Percentiles rank a stretch among this genome's conserved stretches.
phyloP scores from a whole-genome alignment of 2,113 vertebrate species.

The Artemisiospiza belli region DNA sequence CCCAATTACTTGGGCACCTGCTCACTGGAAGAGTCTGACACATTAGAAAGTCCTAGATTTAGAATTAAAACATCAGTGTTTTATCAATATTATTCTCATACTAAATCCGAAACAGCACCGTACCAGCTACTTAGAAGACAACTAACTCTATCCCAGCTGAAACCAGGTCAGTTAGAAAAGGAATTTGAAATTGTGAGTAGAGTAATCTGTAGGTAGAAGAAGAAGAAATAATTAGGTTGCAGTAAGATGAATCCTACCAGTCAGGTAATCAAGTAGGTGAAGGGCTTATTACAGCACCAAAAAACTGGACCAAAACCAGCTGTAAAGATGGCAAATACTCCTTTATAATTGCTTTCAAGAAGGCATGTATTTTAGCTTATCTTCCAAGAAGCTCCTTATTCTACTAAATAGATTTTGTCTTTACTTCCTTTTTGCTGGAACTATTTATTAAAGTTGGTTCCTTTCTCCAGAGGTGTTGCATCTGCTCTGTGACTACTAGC shows the following conservation, averaged over 20 bases:
- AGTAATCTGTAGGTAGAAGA: not conserved
- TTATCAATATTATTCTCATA: not conserved
- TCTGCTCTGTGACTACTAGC: not conserved
- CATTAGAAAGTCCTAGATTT: not conserved
- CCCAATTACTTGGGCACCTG: fast-evolving
- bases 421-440: not conserved
- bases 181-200: not conserved
- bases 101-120: not conserved
- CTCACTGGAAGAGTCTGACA: not conserved
- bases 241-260: not conserved
- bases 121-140: not conserved
- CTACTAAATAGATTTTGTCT: not conserved
- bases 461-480: not conserved
- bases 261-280: not conserved
- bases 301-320: not conserved
- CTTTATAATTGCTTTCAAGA: not conserved
- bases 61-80: not conserved
- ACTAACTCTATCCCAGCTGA: not conserved
- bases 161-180: not conserved
- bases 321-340: not conserved
- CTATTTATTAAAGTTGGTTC: not conserved
- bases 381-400: not conserved
- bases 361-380: not conserved
- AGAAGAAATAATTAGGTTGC: not conserved
- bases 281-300: not conserved